Percentiles rank a stretch among this genome's conserved stretches.
Evolutionary conservation across 1,140 invertebrate species (phyloP).

Genomic region (Zaprionus davidi): DNA sequence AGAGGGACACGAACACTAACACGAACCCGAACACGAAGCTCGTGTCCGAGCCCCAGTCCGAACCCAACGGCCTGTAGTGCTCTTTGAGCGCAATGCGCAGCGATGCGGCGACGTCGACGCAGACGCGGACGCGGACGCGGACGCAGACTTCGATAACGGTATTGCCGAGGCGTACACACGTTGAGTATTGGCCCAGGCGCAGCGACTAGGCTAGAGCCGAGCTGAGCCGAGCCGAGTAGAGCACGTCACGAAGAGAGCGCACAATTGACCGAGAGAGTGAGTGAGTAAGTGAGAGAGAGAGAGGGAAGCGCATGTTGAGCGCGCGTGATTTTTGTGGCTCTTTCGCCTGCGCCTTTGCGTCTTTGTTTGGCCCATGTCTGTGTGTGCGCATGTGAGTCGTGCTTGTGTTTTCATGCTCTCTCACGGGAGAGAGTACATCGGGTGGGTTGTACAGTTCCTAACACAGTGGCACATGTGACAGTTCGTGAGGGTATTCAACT

Average conservation of each 20-base stretch:
- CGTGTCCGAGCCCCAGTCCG: constrained; percentile 18
- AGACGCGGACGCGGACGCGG: constrained; percentile 44
- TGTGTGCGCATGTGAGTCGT: constrained; percentile 45
- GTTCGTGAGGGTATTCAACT: constrained; percentile 13
- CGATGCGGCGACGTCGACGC: constrained; percentile 59
- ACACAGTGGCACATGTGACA: background rate
- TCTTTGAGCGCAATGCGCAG: constrained; percentile 41
- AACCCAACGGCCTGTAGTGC: constrained; percentile 48
- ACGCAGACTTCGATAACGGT: constrained; percentile 68
- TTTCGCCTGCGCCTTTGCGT: constrained; percentile 44
- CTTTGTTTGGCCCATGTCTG: constrained; percentile 57
- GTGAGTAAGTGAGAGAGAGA: constrained; percentile 42
- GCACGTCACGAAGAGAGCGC: constrained; percentile 1
- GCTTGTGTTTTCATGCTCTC: constrained; percentile 48
- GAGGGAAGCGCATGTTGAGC: constrained; percentile 52
- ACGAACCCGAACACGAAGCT: constrained; percentile 12
- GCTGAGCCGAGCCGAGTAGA: constrained; percentile 8
- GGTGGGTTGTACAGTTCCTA: background rate
- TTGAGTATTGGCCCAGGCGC: constrained; percentile 47
- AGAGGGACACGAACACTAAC: constrained; percentile 33
- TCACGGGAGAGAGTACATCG: background rate
- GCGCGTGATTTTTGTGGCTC: constrained; percentile 77
- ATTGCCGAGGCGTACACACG: constrained; percentile 47
- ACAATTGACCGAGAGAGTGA: constrained; percentile 9
- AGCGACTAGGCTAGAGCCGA: constrained; percentile 21